Evolutionary conservation across 2,797 vertebrate genomes (phyloP), one percentile per base, ranked within the genome.

Genomic region (Neopelma chrysocephalum): DNA sequence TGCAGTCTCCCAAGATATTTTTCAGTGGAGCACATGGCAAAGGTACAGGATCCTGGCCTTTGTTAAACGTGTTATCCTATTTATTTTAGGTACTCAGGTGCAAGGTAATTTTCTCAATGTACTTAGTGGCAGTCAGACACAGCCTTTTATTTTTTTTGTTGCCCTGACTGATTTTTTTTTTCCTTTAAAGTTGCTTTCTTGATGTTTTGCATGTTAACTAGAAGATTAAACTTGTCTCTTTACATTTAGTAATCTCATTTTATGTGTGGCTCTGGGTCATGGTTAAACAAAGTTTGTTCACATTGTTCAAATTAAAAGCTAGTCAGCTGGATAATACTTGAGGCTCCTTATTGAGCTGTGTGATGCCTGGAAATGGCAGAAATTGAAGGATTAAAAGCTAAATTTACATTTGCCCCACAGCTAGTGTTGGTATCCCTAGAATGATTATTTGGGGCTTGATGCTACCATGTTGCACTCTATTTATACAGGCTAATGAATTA

Each of bases 221-320:
- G 56, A 90, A 95, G 94, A 94, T 91, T 92, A n/a, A n/a, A n/a
- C n/a, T n/a, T n/a, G n/a, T n/a, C n/a, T n/a, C n/a, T n/a, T n/a
- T n/a, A n/a, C n/a, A n/a, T n/a, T n/a, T n/a, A n/a, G n/a, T n/a
- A 86, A 96, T 95, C 71, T 87, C 48, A 38, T 81, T 94, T 80
- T 76, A 22, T n/a, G 40, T 66, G 56, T 70, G 47, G 48, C 78
- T 94, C 69, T 81, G 73, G 65, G 75, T 93, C 75, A 53, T 61
- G 65, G 80, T 94, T 92, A 93, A 89, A 76, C 53, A 66, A 84
- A 82, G 64, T 68, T 94, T 93, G 56, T 78, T 89, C 81, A 61
- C 56, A 9, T 78, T 93, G 70, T 90, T 84, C 42, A 54, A 66
- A 91, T 92, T 69, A 87, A 85, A 93, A 95, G 40, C 70, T 72